Evolutionary conservation across 2,113 vertebrate species (phyloP), one percentile per base, ranked within the genome.

Genomic region (Bungarus multicinctus): DNA sequence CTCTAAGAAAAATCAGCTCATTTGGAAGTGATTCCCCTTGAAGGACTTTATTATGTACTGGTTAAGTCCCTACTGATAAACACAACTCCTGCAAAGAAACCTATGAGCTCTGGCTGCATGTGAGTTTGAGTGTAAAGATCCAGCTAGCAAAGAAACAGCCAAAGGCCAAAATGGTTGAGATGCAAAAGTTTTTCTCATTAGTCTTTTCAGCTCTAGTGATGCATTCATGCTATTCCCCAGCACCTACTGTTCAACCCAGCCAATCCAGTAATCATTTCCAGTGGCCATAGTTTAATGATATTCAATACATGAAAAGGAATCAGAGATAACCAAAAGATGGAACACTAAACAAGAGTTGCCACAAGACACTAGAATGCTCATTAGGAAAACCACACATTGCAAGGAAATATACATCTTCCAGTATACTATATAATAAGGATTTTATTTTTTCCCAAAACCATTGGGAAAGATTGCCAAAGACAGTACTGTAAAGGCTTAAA

Each of bases 161-260:
- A 30, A 93, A 93, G 92, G 81, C 89, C 89, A 64, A 93, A 90
- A 47, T 60, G 89, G 89, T 87, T 90, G 81, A 87, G 55, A 81
- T 43, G 52, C 54, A 60, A 87, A 90, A 81, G 55, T 90, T 93
- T 93, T 90, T 90, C 89, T 93, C 89, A 90, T 93, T 90, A 90
- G 88, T 86, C 81, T 93, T 93, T 90, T 87, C 81, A 53, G 55
- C 45, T 47, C 45, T 53, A 58, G 69, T 87, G 92, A 64, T 64
- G 81, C 23, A 0, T 23, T 90, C 69, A 34, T 60, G 22, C 74
- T 93, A 90, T 90, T 90, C 55, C 89, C 47, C 34, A 53, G 45
- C 55, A 87, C 92, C 81, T 69, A 89, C 55, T 87, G 92, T 52
- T 53, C 55, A 90, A 64, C 4, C 47, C 27, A 89, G 81, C 45